Percentiles rank a stretch among this genome's conserved stretches.
These are phyloP conservation scores for Apodemia mormo DNA, from an alignment of 2,888 invertebrate genomes.

Conservation along the genomic window DNA sequence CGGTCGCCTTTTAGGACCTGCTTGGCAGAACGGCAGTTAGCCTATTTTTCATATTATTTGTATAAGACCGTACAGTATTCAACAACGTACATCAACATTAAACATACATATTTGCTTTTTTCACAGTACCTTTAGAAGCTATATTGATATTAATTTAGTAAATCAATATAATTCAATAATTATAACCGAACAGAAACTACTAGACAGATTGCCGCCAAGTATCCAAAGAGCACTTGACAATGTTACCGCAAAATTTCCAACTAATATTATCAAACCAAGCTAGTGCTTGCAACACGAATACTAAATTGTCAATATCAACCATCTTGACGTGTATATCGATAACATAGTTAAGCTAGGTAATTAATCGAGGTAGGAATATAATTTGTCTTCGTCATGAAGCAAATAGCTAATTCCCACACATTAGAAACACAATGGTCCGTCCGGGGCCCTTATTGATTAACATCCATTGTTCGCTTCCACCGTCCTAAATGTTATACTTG, in stretches of 20 bases:
- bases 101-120: too few species aligned
- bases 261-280: constrained; percentile 23
- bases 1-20: too few species aligned
- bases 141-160: too few species aligned
- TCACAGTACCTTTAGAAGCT: too few species aligned
- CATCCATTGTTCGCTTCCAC: constrained; percentile 70
- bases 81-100: too few species aligned
- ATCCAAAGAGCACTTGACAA: constrained; percentile 16
- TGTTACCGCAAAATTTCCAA: constrained; percentile 21
- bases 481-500: constrained; percentile 73
- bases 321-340: constrained; percentile 40
- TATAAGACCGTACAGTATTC: too few species aligned
- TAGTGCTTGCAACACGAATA: constrained; percentile 19
- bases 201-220: background rate
- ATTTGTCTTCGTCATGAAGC: constrained; percentile 79
- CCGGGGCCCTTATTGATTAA: constrained; percentile 76
- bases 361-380: constrained; percentile 74
- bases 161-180: background rate
- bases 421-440: constrained; percentile 73
- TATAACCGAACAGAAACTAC: background rate
- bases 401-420: constrained; percentile 80
- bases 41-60: too few species aligned
- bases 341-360: constrained; percentile 73
- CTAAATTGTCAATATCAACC: constrained; percentile 35
- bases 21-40: too few species aligned